Evolutionary conservation across 2,113 vertebrate genomes (phyloP).

Genomic region (Motacilla alba): DNA sequence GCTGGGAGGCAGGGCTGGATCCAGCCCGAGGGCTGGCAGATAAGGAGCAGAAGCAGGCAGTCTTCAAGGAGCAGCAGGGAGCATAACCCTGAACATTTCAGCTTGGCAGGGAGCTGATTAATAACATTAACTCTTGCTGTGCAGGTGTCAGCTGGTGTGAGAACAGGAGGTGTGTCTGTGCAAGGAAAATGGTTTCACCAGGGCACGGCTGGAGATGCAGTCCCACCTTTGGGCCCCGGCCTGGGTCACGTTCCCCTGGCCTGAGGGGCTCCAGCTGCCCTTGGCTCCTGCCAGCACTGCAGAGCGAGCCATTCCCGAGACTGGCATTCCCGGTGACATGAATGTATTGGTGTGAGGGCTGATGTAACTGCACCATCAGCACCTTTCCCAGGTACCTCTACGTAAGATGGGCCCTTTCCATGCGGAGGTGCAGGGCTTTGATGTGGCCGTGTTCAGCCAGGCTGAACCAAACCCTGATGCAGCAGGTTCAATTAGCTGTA

Average conservation of each 20-base stretch:
- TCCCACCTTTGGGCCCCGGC: not conserved
- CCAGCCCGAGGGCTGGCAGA: not conserved
- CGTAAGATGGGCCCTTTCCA: not conserved
- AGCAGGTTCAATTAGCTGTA: conserved; percentile 20
- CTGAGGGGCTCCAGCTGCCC: not conserved
- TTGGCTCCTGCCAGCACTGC: not conserved
- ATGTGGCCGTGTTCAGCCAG: conserved; percentile 26
- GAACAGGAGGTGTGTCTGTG: not conserved
- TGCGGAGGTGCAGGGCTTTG: conserved; percentile 34
- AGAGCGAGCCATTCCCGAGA: not conserved
- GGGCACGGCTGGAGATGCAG: not conserved
- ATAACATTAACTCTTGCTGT: not conserved
- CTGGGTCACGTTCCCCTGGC: not conserved
- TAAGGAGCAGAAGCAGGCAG: not conserved
- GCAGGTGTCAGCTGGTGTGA: not conserved
- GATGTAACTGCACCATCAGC: conserved; percentile 45
- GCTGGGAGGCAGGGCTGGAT: not conserved
- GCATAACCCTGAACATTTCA: not conserved
- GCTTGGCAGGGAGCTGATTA: not conserved
- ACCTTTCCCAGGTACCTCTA: not conserved
- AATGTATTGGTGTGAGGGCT: not conserved
- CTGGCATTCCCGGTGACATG: not conserved
- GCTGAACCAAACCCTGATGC: not conserved
- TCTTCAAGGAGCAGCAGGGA: not conserved
- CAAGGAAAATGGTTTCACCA: not conserved